These are phyloP conservation scores for Spilosoma lubricipeda DNA, from an alignment of 2,888 invertebrate species.

Conservation along the genomic window DNA sequence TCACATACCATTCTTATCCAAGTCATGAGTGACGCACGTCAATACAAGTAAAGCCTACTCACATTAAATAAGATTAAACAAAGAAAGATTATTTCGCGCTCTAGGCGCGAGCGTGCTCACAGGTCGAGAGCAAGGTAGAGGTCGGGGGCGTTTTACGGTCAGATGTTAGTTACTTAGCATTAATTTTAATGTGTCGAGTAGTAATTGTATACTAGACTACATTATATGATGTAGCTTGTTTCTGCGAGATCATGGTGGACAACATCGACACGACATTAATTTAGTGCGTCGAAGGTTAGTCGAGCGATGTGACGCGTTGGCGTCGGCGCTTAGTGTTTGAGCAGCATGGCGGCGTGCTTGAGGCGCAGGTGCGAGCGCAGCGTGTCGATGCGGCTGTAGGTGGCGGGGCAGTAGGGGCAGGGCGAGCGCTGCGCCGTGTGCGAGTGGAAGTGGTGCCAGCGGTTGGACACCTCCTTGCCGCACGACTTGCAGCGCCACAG, in stretches of 20 bases:
- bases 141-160: slow-evolving; percentile 21
- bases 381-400: slow-evolving; percentile 95
- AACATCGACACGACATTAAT: too few species aligned
- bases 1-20: slow-evolving; percentile 48
- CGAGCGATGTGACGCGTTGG: slow-evolving; percentile 26
- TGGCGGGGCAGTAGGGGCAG: slow-evolving; percentile 94
- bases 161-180: slow-evolving; percentile 53
- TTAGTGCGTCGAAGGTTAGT: slow-evolving; percentile 36
- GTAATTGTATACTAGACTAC: slow-evolving; percentile 27
- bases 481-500: slow-evolving; percentile 94
- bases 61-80: slow-evolving; percentile 44
- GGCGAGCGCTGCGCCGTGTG: slow-evolving; percentile 92
- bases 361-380: slow-evolving; percentile 92
- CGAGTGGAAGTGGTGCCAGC: slow-evolving; percentile 95
- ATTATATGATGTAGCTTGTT: background rate
- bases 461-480: slow-evolving; percentile 94
- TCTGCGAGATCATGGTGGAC: background rate
- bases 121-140: slow-evolving; percentile 27
- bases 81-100: slow-evolving; percentile 26
- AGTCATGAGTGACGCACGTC: slow-evolving; percentile 62
- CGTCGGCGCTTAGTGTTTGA: slow-evolving; percentile 75
- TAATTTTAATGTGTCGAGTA: slow-evolving; percentile 16
- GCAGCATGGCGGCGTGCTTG: slow-evolving; percentile 88
- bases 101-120: slow-evolving; percentile 8
- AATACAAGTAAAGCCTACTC: slow-evolving; percentile 62